Evolutionary conservation across 2,888 invertebrate species (phyloP), one percentile per base, ranked within the genome.

Genomic region (Bellardia bayeri): DNA sequence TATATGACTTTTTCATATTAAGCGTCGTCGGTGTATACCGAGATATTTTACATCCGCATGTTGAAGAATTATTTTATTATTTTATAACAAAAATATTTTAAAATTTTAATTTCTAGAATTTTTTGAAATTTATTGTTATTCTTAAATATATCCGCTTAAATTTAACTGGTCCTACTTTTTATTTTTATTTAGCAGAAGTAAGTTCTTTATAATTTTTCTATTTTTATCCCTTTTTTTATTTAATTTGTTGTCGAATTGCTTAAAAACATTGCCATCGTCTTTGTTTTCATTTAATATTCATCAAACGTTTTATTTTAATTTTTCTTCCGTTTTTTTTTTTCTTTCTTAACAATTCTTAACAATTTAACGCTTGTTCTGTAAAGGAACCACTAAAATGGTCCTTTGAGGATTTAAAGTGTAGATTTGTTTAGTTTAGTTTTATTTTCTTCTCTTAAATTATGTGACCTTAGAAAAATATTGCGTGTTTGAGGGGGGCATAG

Each of bases 221-320:
- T 56, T 23, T 45, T 56, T 23, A 16, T 3, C 6, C 40, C 40
- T 7, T 13, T 56, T 56, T 45, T 56, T 23, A 72, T 56, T 72
- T 40, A 56, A 56, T 71, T 56, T 71, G 2, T 30, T 51, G 3
- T 51, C 3, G 3, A 23, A 23, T 8, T 30, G n/a, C 14, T 7
- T 2, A 23, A 51, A 49, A 76, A 8, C 8, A 40, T 54, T 14
- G 3, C 14, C 37, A 54, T 68, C 14, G 40, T 13, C 13, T 72
- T 40, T 56, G 6, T 33, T 49, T 45, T 8, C 1, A 81, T 66
- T 85, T 76, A 40, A 45, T 78, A 85, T 85, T 85, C 85, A 71
- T 30, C 37, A 23, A 85, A 81, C 85, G 85, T 85, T 64, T 85
- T 71, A 71, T 81, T 75, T 49, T 81, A 71, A 76, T 83, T 83